Percentiles rank a stretch among this genome's conserved stretches.
Evolutionary conservation across 2,888 invertebrate species (phyloP).

Genomic region (Sipha maydis): DNA sequence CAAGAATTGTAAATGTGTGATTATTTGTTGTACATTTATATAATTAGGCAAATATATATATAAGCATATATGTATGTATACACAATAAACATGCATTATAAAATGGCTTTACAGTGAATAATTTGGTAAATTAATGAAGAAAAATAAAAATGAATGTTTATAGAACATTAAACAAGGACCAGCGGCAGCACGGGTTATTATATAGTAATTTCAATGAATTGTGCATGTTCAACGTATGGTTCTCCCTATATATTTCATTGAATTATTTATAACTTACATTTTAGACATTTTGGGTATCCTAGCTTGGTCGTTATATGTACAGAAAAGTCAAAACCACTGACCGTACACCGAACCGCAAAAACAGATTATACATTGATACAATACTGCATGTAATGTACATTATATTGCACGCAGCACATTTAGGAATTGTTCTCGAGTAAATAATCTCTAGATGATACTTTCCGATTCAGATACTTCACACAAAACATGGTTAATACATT

Average conservation of each 20-base stretch:
- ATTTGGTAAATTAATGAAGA: background rate
- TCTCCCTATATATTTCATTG: background rate
- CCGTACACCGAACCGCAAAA: background rate
- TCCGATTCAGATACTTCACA: background rate
- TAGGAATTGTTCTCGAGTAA: background rate
- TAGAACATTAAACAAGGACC: constrained; percentile 11
- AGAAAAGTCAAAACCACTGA: constrained; percentile 16
- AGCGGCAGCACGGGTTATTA: background rate
- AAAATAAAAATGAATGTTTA: background rate
- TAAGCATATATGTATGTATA: background rate
- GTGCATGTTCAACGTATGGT: background rate
- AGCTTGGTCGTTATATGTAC: background rate
- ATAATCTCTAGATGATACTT: constrained; percentile 29
- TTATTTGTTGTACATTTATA: background rate
- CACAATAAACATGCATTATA: too few species aligned
- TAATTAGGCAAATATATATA: background rate
- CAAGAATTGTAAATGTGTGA: background rate
- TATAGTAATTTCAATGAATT: background rate
- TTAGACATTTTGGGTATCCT: background rate
- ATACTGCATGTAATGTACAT: background rate
- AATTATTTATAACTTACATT: constrained; percentile 14
- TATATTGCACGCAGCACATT: background rate
- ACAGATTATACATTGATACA: background rate
- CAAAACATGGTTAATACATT: constrained; percentile 17
- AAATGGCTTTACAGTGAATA: background rate